Evolutionary conservation across 2,113 vertebrate genomes (phyloP), one percentile per base, ranked within the genome.

Genomic region (Cololabis saira): DNA sequence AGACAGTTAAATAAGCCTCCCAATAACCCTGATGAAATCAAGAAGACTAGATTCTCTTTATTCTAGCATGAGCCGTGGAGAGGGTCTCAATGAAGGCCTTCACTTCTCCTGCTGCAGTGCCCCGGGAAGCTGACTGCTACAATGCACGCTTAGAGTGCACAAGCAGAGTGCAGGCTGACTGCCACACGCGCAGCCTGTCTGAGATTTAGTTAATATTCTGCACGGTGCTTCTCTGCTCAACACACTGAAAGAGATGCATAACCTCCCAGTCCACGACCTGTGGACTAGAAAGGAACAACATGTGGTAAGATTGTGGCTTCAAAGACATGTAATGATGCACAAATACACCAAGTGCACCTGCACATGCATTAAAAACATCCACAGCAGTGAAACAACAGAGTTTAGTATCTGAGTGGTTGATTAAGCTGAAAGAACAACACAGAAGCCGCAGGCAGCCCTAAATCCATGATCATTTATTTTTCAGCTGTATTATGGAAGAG

Each of bases 131-230:
- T 51, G 49, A 59, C 68, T 60, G 50, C 45, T 44, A 61, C 54
- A 56, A 11, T 37, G 33, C 61, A 58, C 52, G 45, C 65, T 43
- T 43, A 47, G 40, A 57, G 33, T 37, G 33, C 33, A 37, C 33
- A 1, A 37, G 33, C 10, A 37, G 33, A 37, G 33, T 59, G 52
- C 52, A 56, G 21, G 48, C 64, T 37, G 61, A 27, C 74, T 30
- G 30, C 52, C 61, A 56, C 65, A 40, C 67, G 54, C 59, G 50
- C 76, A 40, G 37, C 13, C 62, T 48, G 51, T 62, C 8, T 19
- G 43, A 64, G 61, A 16, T 60, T 78, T 83, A 75, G 76, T 93
- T 92, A 90, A 84, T 81, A 92, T 93, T 92, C 91, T 73, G 77
- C 60, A 70, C 59, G 5, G 22, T 69, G 8, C 79, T 70, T 64